A percentile compares a stretch with the other conserved stretches of the same genome.
Conservation (phyloP, 2,113 vertebrate genomes). For the Oreocharis arfaki region DNA sequence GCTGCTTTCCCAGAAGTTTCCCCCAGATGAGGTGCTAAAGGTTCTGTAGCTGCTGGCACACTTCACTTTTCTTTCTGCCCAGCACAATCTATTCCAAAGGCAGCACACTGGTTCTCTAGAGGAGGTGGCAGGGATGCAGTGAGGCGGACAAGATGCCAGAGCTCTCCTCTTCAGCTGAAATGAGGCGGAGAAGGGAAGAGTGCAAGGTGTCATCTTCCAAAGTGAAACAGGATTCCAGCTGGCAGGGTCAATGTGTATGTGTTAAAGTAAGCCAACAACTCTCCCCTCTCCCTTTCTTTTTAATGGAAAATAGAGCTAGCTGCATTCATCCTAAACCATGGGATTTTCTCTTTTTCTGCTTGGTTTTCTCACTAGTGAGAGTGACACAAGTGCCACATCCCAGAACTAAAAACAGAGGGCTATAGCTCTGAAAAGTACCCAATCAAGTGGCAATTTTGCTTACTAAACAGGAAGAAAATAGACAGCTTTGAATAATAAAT, state of each 20-base stretch:
- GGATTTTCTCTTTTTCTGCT: not conserved
- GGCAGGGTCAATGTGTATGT: not conserved
- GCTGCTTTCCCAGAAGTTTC: not conserved
- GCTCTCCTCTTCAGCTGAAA: not conserved
- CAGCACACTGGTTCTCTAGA: rapidly evolving
- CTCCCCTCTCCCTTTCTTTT: not conserved
- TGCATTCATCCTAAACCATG: not conserved
- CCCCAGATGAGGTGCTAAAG: not conserved
- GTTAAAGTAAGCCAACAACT: not conserved
- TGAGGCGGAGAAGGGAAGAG: not conserved
- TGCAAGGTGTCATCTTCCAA: not conserved
- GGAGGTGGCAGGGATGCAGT: not conserved
- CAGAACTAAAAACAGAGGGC: not conserved
- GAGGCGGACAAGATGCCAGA: not conserved
- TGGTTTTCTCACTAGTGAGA: not conserved
- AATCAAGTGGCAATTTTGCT: not conserved
- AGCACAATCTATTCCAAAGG: not conserved
- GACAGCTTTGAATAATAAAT: not conserved
- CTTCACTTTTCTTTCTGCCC: not conserved
- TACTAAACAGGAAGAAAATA: not conserved
- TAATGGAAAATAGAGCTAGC: not conserved
- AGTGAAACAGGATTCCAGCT: not conserved
- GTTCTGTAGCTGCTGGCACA: not conserved
- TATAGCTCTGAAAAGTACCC: not conserved
- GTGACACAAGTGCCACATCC: not conserved